Percentiles rank a stretch among this genome's conserved stretches.
Evolutionary conservation across 2,797 vertebrate genomes (phyloP).

Genomic region (Acanthopagrus latus): DNA sequence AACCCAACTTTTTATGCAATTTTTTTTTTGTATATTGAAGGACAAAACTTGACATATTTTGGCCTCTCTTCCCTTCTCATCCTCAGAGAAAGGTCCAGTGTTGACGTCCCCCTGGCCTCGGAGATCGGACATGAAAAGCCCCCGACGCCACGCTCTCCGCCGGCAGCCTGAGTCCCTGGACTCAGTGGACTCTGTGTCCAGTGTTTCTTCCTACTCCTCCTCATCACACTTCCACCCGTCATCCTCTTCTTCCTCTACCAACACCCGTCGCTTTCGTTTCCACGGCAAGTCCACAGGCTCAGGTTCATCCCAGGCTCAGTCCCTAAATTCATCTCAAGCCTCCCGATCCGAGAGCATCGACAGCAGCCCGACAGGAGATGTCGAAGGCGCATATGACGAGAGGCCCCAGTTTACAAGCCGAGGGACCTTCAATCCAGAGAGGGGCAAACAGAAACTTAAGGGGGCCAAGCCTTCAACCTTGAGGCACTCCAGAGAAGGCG

Average conservation of each 20-base stretch:
- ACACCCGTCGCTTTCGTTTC: conserved; percentile 89
- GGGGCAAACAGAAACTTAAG: conserved; percentile 95
- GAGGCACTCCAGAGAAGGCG: conserved; percentile 87
- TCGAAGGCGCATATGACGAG: conserved; percentile 79
- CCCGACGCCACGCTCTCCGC: conserved; percentile 82
- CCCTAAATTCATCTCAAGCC: conserved; percentile 24
- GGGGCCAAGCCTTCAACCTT: conserved; percentile 88
- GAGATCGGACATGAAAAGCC: conserved; percentile 84
- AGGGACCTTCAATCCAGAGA: conserved; percentile 95
- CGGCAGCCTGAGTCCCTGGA: conserved; percentile 87
- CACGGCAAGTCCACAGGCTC: conserved; percentile 87
- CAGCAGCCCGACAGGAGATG: conserved; percentile 63
- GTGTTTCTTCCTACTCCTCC: conserved; percentile 86
- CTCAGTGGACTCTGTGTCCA: conserved; percentile 83
- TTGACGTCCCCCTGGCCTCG: conserved; percentile 81
- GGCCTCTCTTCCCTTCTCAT: neutral
- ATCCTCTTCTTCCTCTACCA: conserved; percentile 80
- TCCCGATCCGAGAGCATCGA: conserved; percentile 70
- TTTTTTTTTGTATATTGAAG: neutral
- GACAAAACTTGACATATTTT: neutral
- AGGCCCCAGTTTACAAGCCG: conserved; percentile 92
- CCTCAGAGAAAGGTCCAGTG: conserved; percentile 87
- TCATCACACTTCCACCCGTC: conserved; percentile 88
- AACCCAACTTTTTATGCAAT: neutral
- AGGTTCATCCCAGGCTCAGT: conserved; percentile 13